phyloP scores from a whole-genome alignment of 2,797 vertebrate species.

The Lagodon rhomboides region DNA sequence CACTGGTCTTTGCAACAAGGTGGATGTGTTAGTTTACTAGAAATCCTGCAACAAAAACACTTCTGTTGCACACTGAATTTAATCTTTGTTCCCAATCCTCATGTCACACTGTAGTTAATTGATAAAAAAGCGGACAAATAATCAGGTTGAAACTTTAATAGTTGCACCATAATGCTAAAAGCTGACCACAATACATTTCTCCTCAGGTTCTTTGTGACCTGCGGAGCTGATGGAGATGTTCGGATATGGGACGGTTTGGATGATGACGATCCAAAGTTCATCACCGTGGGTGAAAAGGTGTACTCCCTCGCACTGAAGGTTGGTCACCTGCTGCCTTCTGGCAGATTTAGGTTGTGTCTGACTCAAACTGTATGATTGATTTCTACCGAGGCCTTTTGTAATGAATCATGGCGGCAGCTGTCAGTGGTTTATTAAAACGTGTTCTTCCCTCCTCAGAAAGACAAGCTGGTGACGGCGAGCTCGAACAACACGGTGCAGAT shows the following conservation, averaged over 20 bases:
- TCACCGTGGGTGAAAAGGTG: slow-evolving; percentile 95
- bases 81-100: too few relatives aligned
- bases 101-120: too few relatives aligned
- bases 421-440: background rate
- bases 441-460: slow-evolving; percentile 66
- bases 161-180: background rate
- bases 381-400: background rate
- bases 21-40: background rate
- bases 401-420: background rate
- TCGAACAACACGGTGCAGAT: slow-evolving; percentile 95
- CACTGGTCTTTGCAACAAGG: background rate
- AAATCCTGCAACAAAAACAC: too few relatives aligned
- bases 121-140: background rate
- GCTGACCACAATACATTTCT: background rate
- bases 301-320: slow-evolving; percentile 95
- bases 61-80: too few relatives aligned
- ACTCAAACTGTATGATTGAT: background rate
- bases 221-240: slow-evolving; percentile 96
- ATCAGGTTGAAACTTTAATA: background rate
- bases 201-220: slow-evolving; percentile 92
- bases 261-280: slow-evolving; percentile 96
- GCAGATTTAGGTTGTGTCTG: background rate
- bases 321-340: background rate
- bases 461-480: slow-evolving; percentile 91
- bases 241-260: slow-evolving; percentile 96